A percentile compares a stretch with the other conserved stretches of the same genome.
Evolutionary conservation across 2,113 vertebrate genomes (phyloP).

Genomic region (Cottus gobio): DNA sequence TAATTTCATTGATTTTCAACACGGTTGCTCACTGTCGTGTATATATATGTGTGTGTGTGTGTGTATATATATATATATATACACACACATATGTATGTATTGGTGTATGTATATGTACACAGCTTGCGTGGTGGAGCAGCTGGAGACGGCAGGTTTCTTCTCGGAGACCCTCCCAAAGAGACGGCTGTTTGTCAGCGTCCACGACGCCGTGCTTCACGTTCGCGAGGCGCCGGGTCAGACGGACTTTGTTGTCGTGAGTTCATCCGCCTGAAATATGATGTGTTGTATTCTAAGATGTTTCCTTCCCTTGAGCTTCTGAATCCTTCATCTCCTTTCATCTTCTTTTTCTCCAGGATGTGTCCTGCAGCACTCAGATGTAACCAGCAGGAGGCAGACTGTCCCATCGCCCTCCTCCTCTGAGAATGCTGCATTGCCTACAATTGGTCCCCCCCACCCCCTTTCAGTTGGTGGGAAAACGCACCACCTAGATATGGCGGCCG

Average conservation of each 20-base stretch:
- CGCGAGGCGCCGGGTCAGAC: conserved; percentile 3
- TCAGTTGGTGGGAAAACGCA: conserved; percentile 50
- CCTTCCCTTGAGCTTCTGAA: background rate
- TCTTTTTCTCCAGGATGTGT: conserved; percentile 51
- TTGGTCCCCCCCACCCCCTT: conserved; percentile 38
- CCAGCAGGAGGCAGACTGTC: conserved; percentile 72
- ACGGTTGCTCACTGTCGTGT: too few relatives aligned
- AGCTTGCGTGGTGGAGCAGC: conserved; percentile 87
- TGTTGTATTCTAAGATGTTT: background rate
- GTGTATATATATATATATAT: background rate
- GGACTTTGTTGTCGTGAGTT: conserved; percentile 55
- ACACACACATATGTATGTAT: background rate
- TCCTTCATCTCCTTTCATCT: background rate
- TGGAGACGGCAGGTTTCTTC: conserved; percentile 90
- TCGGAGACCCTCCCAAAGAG: conserved; percentile 85
- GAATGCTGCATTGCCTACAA: conserved; percentile 25
- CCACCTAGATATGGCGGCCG: conserved; percentile 69
- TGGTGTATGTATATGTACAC: background rate
- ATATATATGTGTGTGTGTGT: too few relatives aligned
- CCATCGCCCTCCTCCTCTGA: conserved; percentile 29
- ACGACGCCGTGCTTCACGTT: conserved; percentile 85
- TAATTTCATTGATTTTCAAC: too few relatives aligned
- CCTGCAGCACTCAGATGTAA: conserved; percentile 73
- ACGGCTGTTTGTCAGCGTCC: conserved; percentile 87
- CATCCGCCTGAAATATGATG: background rate